These are phyloP conservation scores for Allygus modestus DNA, from an alignment of 2,888 invertebrate genomes.

Conservation along the genomic window DNA sequence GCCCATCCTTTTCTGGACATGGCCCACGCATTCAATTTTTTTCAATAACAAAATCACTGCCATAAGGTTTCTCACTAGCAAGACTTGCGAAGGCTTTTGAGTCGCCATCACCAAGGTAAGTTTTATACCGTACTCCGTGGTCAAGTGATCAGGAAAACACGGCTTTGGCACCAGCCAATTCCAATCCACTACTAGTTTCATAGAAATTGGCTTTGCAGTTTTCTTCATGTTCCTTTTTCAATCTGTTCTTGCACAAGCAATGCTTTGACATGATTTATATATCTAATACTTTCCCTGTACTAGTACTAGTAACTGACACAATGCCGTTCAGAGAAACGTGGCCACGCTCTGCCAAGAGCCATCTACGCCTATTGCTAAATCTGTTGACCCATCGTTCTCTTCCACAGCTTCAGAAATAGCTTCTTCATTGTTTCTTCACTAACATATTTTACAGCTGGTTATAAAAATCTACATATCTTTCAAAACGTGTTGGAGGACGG, in stretches of 20 bases:
- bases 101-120: slow-evolving; percentile 43
- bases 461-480: too few species aligned
- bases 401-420: slow-evolving; percentile 12
- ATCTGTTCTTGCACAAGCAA: slow-evolving; percentile 2
- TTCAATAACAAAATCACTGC: slow-evolving; percentile 4
- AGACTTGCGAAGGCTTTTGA: slow-evolving; percentile 9
- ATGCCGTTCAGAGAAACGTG: slow-evolving; percentile 34
- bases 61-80: slow-evolving; percentile 4
- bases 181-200: slow-evolving; percentile 32
- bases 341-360: slow-evolving; percentile 53
- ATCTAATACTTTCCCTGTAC: slow-evolving; percentile 32
- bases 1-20: slow-evolving; percentile 18
- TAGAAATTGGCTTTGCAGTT: too few species aligned
- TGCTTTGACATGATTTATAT: slow-evolving; percentile 3
- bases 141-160: slow-evolving; percentile 4
- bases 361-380: slow-evolving; percentile 22
- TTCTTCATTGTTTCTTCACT: neutral
- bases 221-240: too few species aligned
- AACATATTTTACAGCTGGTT: too few species aligned
- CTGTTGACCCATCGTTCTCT: slow-evolving; percentile 17
- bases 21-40: slow-evolving; percentile 47
- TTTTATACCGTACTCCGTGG: slow-evolving; percentile 13
- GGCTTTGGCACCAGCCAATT: neutral
- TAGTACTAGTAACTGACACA: slow-evolving; percentile 14
- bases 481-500: neutral